phyloP scores from a whole-genome alignment of 2,888 invertebrate genomes.

The Alloplasta piceator region DNA sequence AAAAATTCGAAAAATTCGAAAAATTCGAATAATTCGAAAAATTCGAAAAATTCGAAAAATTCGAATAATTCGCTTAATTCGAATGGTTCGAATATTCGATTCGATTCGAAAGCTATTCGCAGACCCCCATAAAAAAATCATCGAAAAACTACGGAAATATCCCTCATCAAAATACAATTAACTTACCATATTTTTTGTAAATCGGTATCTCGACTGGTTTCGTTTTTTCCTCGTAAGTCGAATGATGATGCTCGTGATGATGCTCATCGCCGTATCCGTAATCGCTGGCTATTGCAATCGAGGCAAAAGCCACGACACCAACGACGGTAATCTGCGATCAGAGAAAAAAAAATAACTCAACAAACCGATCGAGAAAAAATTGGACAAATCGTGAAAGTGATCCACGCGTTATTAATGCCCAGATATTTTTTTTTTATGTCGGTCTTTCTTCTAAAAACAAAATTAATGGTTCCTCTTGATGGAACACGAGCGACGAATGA shows the following conservation, averaged over 20 bases:
- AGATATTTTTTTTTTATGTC: neutral
- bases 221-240: slow-evolving; percentile 80
- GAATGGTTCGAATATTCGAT: no score
- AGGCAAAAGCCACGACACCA: slow-evolving; percentile 65
- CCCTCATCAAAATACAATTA: slow-evolving; percentile 1
- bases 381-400: neutral
- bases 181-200: slow-evolving; percentile 80
- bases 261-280: slow-evolving; percentile 73
- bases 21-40: no score
- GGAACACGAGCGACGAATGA: slow-evolving; percentile 5
- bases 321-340: slow-evolving; percentile 73
- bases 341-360: slow-evolving; percentile 46
- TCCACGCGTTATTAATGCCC: neutral
- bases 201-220: slow-evolving; percentile 78
- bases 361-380: neutral
- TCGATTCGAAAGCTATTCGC: no score
- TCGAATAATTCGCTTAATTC: no score
- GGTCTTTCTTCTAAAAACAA: neutral
- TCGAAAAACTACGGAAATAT: slow-evolving; percentile 4
- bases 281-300: slow-evolving; percentile 71
- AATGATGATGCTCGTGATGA: slow-evolving; percentile 72
- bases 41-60: no score
- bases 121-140: neutral
- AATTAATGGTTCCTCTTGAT: slow-evolving; percentile 9
- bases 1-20: no score